Evolutionary conservation across 1,140 invertebrate species (phyloP).

Genomic region (Delia radicum): DNA sequence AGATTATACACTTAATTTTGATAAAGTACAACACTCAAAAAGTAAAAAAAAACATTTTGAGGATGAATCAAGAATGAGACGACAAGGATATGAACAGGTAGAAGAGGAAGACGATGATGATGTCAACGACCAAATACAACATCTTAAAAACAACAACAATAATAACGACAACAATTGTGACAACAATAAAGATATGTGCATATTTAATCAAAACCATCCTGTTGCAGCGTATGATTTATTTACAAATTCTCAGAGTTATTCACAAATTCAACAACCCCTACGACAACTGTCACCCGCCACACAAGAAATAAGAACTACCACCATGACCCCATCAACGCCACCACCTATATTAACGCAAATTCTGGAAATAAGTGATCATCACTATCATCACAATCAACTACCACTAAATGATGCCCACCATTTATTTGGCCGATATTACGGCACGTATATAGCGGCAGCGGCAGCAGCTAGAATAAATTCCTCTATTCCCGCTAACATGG

Average conservation of each 20-base stretch:
- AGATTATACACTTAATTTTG: not conserved
- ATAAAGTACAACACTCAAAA: not conserved
- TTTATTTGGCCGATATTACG: slow-evolving; percentile 45
- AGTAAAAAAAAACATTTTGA: no score
- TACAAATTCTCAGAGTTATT: slow-evolving; percentile 57
- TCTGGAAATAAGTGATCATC: slow-evolving; percentile 7
- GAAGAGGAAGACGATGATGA: not conserved
- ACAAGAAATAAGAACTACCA: not conserved
- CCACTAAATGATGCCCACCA: slow-evolving; percentile 26
- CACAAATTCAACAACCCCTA: not conserved
- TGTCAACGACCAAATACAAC: slow-evolving; percentile 20
- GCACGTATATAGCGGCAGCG: slow-evolving; percentile 44
- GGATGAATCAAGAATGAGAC: not conserved
- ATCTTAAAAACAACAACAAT: slow-evolving; percentile 49
- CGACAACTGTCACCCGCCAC: not conserved
- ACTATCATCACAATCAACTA: not conserved
- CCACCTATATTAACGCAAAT: not conserved
- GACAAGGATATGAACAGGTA: not conserved
- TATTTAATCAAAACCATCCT: no score
- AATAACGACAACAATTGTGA: no score
- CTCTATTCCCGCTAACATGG: not conserved
- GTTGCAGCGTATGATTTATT: no score
- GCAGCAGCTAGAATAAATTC: slow-evolving; percentile 30
- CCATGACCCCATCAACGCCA: not conserved
- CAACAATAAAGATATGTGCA: no score